Conservation (phyloP, 92 coral and sea anemone genomes). For the Pocillopora grandis region DNA sequence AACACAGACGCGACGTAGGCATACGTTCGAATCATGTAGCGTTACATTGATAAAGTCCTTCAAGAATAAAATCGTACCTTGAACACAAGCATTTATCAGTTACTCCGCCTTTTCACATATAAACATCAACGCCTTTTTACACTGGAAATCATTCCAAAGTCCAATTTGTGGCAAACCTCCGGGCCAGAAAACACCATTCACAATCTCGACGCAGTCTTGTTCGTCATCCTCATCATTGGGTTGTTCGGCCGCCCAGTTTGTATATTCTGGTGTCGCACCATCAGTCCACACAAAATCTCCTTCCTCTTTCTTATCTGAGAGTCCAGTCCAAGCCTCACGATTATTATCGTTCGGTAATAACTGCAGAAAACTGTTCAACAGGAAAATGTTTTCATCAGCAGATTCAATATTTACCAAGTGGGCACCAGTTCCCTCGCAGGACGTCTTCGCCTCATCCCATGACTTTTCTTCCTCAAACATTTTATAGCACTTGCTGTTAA, state of each 20-base stretch:
- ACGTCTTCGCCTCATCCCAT: constrained; percentile 6
- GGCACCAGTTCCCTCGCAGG: neutral
- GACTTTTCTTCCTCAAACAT: neutral
- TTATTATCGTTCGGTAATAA: neutral
- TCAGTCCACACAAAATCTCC: constrained; percentile 27
- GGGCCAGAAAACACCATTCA: constrained; percentile 40
- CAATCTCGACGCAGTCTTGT: constrained; percentile 33
- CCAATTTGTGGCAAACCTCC: constrained; percentile 32
- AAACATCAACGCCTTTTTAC: neutral
- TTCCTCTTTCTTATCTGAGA: constrained; percentile 27
- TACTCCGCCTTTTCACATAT: constrained; percentile 13
- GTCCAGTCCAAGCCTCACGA: constrained; percentile 36
- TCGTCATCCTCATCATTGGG: constrained; percentile 21
- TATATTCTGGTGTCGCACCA: constrained; percentile 1
- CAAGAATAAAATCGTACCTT: no score
- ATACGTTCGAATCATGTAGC: no score
- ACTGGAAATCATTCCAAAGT: constrained; percentile 41
- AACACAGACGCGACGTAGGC: no score
- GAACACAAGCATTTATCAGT: neutral
- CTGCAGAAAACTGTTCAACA: constrained; percentile 21
- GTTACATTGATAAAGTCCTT: no score
- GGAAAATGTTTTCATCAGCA: constrained; percentile 9
- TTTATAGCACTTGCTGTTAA: constrained; percentile 20
- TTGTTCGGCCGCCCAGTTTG: constrained; percentile 33
- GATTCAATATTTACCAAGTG: constrained; percentile 30